These are phyloP conservation scores for Darevskia mixta DNA, from an alignment of 2,797 vertebrate genomes.

Conservation along the genomic window DNA sequence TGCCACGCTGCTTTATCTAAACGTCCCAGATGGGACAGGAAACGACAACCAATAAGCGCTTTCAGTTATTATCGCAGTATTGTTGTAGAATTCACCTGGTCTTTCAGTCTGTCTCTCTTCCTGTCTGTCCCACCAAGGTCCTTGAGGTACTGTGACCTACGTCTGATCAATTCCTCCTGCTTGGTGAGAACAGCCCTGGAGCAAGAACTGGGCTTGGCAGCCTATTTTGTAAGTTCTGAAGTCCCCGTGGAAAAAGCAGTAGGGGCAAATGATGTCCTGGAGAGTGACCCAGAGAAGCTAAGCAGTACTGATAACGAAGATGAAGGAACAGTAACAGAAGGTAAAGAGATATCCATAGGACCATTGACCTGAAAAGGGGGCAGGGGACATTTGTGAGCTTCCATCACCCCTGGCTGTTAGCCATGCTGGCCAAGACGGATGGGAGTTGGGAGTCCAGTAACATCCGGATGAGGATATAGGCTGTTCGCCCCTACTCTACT, in stretches of 20 bases:
- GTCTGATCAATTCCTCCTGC: constrained; percentile 92
- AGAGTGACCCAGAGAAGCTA: constrained; percentile 94
- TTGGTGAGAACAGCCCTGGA: constrained; percentile 92
- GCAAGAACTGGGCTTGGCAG: constrained; percentile 95
- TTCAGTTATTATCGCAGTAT: constrained; percentile 18
- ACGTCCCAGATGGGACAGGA: neutral
- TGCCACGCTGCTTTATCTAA: neutral
- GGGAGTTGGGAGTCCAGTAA: neutral
- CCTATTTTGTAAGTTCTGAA: constrained; percentile 90
- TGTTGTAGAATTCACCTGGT: constrained; percentile 16
- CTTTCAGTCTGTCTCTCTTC: neutral
- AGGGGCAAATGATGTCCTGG: constrained; percentile 83
- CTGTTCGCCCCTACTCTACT: neutral
- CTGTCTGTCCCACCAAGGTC: constrained; percentile 80
- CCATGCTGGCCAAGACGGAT: neutral
- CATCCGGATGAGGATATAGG: no score
- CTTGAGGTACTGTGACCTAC: constrained; percentile 94
- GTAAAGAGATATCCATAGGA: constrained; percentile 73
- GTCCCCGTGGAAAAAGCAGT: constrained; percentile 75
- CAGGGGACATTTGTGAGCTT: neutral
- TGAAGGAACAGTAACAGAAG: constrained; percentile 85
- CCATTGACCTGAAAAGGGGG: neutral
- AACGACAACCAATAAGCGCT: neutral
- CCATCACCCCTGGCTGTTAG: neutral
- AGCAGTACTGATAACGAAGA: constrained; percentile 97